Base-by-base conservation (phyloP, 2,797 vertebrate genomes). In the Melanotaenia trifasciata region DNA sequence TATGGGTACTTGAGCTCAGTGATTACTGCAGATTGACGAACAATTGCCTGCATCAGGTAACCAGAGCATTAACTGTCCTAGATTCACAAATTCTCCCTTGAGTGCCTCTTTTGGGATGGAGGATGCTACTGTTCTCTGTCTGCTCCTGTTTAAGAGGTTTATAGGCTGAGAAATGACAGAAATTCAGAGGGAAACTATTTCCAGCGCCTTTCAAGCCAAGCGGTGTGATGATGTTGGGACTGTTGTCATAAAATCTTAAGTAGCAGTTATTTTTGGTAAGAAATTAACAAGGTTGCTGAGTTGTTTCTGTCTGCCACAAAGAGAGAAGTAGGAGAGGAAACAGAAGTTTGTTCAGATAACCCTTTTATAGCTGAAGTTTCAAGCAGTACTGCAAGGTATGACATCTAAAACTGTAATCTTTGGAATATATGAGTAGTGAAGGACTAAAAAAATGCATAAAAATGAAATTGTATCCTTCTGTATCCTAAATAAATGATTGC, bases 91-190 rank as follows among this genome's bases (percentile, higher is more conserved):
- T 13, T 70, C 32, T 78, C 78, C 79, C 81, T 70, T 7, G 16
- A 76, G 78, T 56, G 78, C 35, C 61, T 82, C 85, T 83, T 76
- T 61, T 58, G 83, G 82, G 78, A 80, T 2, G 50, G 45, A 72
- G 50, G 75, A 45, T 2, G 77, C 72, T 53, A 0, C 74, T 79
- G 20, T 43, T 74, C 72, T 43, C 63, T 3, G 6, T 5, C 65
- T 54, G 72, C 67, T 36, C 51, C 68, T 22, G 59, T 65, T 73
- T 67, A 51, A 74, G 64, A 84, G 61, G 74, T 84, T 85, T 73
- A 66, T 9, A 22, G 61, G 74, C 65, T 73, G 74, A 78, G 60
- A 67, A 62, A 67, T 70, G 79, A 76, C 63, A 64, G 63, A 16
- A 63, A 78, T 66, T 76, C 72, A 70, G 43, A 77, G 67, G 3